Percentiles rank a stretch among this genome's conserved stretches.
phyloP scores from a whole-genome alignment of 2,888 invertebrate genomes.

The Polia nebulosa region DNA sequence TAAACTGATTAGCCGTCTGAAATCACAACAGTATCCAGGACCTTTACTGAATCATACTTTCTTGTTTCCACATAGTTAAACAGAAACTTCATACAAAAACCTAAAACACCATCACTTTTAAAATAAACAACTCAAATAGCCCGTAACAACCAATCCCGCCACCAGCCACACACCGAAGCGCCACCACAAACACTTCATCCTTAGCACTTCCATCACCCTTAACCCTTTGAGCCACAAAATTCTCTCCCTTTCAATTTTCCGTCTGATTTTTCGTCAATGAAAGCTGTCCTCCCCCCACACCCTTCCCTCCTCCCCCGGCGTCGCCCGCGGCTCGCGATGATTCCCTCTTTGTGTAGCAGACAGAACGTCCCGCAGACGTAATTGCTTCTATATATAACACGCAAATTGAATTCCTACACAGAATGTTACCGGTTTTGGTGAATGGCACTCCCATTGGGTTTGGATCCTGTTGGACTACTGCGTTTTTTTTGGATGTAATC shows the following conservation, averaged over 20 bases:
- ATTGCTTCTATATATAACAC: conserved; percentile 64
- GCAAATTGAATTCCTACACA: conserved; percentile 61
- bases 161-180: neutral
- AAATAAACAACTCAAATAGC: neutral
- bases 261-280: conserved; percentile 68
- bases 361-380: conserved; percentile 62
- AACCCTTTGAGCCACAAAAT: conserved; percentile 47
- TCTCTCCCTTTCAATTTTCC: conserved; percentile 66
- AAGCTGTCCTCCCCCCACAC: conserved; percentile 21
- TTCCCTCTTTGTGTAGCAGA: conserved; percentile 66
- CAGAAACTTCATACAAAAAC: neutral
- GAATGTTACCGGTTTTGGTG: conserved; percentile 37
- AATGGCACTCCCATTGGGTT: conserved; percentile 12
- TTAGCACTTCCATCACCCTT: conserved; percentile 29
- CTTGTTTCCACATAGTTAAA: no score
- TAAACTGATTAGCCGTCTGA: no score
- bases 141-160: neutral
- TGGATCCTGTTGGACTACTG: neutral
- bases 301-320: neutral
- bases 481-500: conserved; percentile 17
- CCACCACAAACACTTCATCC: conserved; percentile 10
- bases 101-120: neutral
- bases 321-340: conserved; percentile 45
- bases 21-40: no score
- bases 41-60: no score